phyloP scores from a whole-genome alignment of 2,797 vertebrate species.

The Sardinella longiceps region DNA sequence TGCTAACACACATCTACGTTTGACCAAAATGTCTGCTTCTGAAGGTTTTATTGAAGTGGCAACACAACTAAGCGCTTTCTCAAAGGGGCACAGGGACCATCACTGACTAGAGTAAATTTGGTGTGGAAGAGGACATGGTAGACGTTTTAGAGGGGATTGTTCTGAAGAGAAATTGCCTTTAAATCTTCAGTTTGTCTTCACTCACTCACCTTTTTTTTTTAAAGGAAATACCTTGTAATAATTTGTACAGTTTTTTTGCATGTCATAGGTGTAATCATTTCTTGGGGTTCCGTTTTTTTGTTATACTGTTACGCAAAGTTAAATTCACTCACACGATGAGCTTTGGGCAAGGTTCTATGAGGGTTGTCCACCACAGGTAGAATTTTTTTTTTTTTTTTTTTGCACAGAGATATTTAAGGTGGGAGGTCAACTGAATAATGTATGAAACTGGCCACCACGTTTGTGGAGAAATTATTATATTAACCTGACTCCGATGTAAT shows the following conservation, averaged over 20 bases:
- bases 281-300: conserved; percentile 75
- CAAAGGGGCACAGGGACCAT: background rate
- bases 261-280: conserved; percentile 94
- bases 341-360: conserved; percentile 75
- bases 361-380: conserved; percentile 90
- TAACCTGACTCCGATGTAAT: conserved; percentile 94
- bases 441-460: conserved; percentile 83
- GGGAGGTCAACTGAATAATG: conserved; percentile 81
- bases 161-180: conserved; percentile 73
- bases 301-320: conserved; percentile 71
- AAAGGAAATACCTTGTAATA: conserved; percentile 88
- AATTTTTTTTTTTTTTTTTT: conserved; percentile 79
- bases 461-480: conserved; percentile 90
- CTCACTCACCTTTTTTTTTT: conserved; percentile 80
- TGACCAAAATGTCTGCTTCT: background rate
- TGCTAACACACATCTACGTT: background rate
- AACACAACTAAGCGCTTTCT: background rate
- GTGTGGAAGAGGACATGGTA: background rate
- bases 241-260: conserved; percentile 97
- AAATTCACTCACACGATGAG: conserved; percentile 78
- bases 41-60: background rate
- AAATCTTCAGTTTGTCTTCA: conserved; percentile 83
- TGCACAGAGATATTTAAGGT: conserved; percentile 97
- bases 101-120: background rate
- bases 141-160: background rate